Percentiles rank a stretch among this genome's conserved stretches.
Evolutionary conservation across 64 coral and sea anemone genomes (phyloP).

Genomic region (Montipora efflorescens): DNA sequence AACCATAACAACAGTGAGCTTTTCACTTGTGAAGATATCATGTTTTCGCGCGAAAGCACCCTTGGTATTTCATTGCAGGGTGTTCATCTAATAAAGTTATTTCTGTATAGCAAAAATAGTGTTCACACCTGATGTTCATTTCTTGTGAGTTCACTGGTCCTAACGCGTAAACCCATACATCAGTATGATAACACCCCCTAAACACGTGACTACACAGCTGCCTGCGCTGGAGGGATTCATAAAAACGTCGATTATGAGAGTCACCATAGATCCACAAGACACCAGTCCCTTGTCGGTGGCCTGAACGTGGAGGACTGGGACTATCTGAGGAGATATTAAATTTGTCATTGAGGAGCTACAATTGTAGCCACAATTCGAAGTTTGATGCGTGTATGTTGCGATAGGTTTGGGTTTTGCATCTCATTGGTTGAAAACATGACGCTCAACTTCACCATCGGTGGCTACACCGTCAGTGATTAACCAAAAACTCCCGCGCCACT

Average conservation of each 20-base stretch:
- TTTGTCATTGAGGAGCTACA: no score
- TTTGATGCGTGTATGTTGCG: no score
- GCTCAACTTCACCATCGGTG: no score
- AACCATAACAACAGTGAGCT: no score
- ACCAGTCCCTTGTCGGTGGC: conserved; percentile 69
- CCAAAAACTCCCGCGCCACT: neutral
- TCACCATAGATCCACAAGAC: conserved; percentile 92
- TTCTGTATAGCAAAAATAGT: neutral
- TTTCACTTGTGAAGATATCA: no score
- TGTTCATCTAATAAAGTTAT: no score
- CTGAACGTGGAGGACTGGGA: conserved; percentile 11
- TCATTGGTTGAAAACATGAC: no score
- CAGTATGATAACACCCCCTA: conserved; percentile 73
- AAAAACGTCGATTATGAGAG: conserved; percentile 81
- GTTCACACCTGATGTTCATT: conserved; percentile 66
- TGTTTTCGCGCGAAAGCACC: no score
- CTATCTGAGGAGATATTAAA: neutral
- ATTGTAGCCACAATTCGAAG: no score
- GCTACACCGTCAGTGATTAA: neutral
- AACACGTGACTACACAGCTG: conserved; percentile 73
- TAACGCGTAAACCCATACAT: conserved; percentile 84
- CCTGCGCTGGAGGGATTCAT: conserved; percentile 62
- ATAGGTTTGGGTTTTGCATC: no score
- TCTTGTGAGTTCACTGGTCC: conserved; percentile 30
- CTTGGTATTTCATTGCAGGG: no score